Base-by-base conservation (phyloP, 30 jellyfish, hydroid and myxozoan species). In the Euphysa ruthae region DNA sequence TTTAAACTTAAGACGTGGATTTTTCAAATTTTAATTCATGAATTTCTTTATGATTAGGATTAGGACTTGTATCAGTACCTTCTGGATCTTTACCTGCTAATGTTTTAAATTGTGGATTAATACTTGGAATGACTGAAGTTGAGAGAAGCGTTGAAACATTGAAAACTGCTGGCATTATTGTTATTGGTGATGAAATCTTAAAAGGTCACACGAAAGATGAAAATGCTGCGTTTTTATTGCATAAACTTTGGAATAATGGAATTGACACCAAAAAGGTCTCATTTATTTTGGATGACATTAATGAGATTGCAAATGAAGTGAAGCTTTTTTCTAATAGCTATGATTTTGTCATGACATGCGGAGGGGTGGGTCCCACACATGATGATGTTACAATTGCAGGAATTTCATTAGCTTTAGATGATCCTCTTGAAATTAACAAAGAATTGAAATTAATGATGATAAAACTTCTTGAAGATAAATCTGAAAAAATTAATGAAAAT, bases 351-450 rank as follows among this genome's bases (percentile, higher is more conserved):
- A 33, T 88, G 4, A 66, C 94, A 0, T 56, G 91, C 12, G 97
- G 97, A 27, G 97, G 97, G 22, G 75, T 88, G 4, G 97, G 97
- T n/a, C 94, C 94, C 28, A 88, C 97, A 0, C 97, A 88, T 35
- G 97, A 88, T 61, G 97, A 88, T 44, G 88, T 81, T 14, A 88
- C 97, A 46, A 38, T 73, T 33, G 64, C 75, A 3, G 94, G 91
- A 22, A 49, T 88, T 28, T 83, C 97, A 15, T 72, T 71, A 63
- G 94, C 94, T 4, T 66, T 88, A 20, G 80, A 63, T 33, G 94
- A 73, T 43, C 61, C 81, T 1, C 77, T 88, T 19, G 78, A 63
- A 34, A 54, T 38, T 55, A 73, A 74, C 32, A 30, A 69, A 31
- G 66, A 58, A 1, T 46, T 80, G 79, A 49, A 31, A 13, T 56